Conservation (phyloP, 2,797 vertebrate genomes). For the Limnodromus scolopaceus region DNA sequence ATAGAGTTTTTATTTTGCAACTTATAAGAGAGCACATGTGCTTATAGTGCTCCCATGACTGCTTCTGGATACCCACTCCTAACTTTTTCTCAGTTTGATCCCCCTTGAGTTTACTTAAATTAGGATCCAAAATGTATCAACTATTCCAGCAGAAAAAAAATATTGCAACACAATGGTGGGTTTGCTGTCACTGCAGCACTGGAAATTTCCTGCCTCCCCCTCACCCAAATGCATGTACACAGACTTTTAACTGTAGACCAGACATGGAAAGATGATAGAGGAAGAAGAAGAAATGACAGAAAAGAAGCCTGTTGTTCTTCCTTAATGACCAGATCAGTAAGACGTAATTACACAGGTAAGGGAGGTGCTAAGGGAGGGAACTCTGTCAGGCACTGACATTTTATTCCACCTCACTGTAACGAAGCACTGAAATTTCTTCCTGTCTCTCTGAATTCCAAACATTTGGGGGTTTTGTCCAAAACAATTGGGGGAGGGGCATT, state of each 20-base stretch:
- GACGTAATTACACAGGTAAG: not conserved
- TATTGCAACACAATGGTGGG: not conserved
- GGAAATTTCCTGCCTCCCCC: not conserved
- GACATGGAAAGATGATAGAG: not conserved
- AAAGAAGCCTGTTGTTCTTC: not conserved
- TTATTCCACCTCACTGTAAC: not conserved
- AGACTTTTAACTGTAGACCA: not conserved
- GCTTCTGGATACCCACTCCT: not conserved
- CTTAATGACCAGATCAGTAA: not conserved
- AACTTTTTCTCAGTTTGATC: not conserved
- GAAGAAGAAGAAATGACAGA: not conserved
- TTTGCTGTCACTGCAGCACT: not conserved
- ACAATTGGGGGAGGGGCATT: not conserved
- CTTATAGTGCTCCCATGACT: not conserved
- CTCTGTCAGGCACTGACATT: not conserved
- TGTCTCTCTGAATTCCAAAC: not conserved
- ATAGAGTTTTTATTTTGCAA: not conserved
- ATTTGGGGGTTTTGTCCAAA: fast-evolving
- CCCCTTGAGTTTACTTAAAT: not conserved
- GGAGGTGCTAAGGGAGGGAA: not conserved
- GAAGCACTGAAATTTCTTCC: not conserved
- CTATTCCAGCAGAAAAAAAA: not conserved
- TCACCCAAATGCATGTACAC: fast-evolving
- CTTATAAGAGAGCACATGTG: fast-evolving
- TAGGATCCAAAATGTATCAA: not conserved